phyloP scores from a whole-genome alignment of 2,888 invertebrate genomes.

The Agrenia bidenticulata region DNA sequence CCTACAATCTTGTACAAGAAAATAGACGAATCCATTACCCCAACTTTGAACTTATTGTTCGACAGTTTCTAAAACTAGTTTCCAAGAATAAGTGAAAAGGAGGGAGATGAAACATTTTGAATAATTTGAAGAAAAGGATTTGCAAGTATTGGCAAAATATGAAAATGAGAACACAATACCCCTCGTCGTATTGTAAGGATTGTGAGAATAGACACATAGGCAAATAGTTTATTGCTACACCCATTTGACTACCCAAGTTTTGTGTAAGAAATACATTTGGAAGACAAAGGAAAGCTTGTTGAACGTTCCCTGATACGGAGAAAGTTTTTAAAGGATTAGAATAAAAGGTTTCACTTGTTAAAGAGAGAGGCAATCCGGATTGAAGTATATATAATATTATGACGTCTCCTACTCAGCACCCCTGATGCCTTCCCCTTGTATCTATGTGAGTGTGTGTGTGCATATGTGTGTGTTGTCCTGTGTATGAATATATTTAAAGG shows the following conservation, averaged over 20 bases:
- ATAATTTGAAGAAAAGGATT: too few species aligned
- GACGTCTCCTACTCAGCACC: neutral
- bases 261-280: neutral
- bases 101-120: too few species aligned
- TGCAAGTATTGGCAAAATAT: too few species aligned
- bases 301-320: slow-evolving; percentile 13
- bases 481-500: neutral
- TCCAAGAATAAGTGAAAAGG: too few species aligned
- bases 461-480: neutral
- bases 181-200: too few species aligned
- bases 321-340: slow-evolving; percentile 51
- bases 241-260: neutral
- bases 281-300: slow-evolving; percentile 24
- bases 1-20: too few species aligned
- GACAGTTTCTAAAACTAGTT: too few species aligned
- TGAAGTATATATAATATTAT: slow-evolving; percentile 38
- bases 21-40: too few species aligned
- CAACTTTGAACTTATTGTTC: too few species aligned
- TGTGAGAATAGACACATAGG: neutral
- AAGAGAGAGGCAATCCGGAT: slow-evolving; percentile 32
- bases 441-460: neutral
- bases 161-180: too few species aligned
- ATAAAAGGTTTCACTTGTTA: slow-evolving; percentile 53
- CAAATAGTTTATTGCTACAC: neutral
- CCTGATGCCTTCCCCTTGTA: neutral